phyloP scores from a whole-genome alignment of 2,888 invertebrate genomes.

The Lapara coniferarum region DNA sequence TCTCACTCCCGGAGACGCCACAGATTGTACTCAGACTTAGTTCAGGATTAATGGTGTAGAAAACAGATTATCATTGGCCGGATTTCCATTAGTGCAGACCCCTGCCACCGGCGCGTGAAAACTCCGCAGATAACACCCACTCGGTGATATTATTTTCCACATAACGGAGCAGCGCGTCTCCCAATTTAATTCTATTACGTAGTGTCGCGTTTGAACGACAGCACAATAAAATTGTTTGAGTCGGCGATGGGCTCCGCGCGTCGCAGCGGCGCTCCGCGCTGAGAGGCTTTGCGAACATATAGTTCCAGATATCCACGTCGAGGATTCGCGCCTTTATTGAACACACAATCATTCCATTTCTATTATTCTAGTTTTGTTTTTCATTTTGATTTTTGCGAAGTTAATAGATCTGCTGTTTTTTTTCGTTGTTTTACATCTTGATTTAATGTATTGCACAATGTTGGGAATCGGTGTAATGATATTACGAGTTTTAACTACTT shows the following conservation, averaged over 20 bases:
- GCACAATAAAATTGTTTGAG: conserved; percentile 78
- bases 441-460: background rate
- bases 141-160: conserved; percentile 83
- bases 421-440: background rate
- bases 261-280: conserved; percentile 37
- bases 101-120: conserved; percentile 83
- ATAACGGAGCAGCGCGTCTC: conserved; percentile 77
- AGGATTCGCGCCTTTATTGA: conserved; percentile 52
- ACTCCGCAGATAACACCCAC: conserved; percentile 74
- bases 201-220: conserved; percentile 80
- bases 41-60: conserved; percentile 85
- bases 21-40: conserved; percentile 83
- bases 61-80: conserved; percentile 85
- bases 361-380: conserved; percentile 46
- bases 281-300: conserved; percentile 31
- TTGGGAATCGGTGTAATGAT: no score
- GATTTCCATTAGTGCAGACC: conserved; percentile 81
- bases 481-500: no score
- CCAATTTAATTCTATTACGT: conserved; percentile 83
- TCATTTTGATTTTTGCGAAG: background rate
- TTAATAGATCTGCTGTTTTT: background rate
- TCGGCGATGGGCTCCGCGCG: conserved; percentile 37
- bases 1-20: conserved; percentile 77
- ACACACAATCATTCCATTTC: conserved; percentile 58
- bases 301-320: conserved; percentile 39